Base-by-base conservation (phyloP, 2,113 vertebrate genomes). In the Nematolebias whitei region DNA sequence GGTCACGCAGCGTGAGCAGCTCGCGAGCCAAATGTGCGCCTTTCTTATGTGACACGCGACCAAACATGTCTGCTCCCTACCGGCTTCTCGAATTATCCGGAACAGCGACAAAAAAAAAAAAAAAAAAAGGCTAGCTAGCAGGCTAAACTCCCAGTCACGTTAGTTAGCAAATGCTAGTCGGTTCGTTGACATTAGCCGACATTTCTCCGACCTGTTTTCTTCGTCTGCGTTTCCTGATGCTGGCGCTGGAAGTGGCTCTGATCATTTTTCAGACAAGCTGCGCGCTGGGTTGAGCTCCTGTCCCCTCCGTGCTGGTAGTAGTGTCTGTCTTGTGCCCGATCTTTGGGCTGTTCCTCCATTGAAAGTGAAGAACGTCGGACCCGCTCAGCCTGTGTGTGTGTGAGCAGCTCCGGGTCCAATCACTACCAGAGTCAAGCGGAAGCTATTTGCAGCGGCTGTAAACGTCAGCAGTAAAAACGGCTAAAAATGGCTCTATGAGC, bases 191-290 rank as follows among this genome's bases (percentile, higher is more conserved):
- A 83, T 90, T 90, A 87, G 87, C 87, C 81, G 80, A 83, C 53
- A 35, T 70, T 86, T 83, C 82, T 79, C 71, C 56, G 50, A 91
- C 91, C 91, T 91, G 89, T 91, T 92, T 92, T 92, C 91, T 92
- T 91, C 91, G 88, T 84, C 86, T 88, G 87, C 91, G 91, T 82
- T 92, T 92, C 89, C 91, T 91, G 89, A 82, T 90, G 87, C 87
- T 89, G 85, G 83, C 79, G 74, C 85, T 91, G 88, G 88, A 88
- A 74, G 83, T 90, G 85, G 85, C 80, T 89, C 77, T 89, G 89
- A 80, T 89, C 91, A 92, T 92, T 24, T 88, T 92, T 92, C 71
- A 86, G 44, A 78, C 80, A 60, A 71, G 73, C 56, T 43, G 71
- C 65, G 13, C 80, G 79, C 71, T 74, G 87, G 68, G 7, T 41